Conservation (phyloP, 2,888 invertebrate species). For the Scaptomyza reducta region DNA sequence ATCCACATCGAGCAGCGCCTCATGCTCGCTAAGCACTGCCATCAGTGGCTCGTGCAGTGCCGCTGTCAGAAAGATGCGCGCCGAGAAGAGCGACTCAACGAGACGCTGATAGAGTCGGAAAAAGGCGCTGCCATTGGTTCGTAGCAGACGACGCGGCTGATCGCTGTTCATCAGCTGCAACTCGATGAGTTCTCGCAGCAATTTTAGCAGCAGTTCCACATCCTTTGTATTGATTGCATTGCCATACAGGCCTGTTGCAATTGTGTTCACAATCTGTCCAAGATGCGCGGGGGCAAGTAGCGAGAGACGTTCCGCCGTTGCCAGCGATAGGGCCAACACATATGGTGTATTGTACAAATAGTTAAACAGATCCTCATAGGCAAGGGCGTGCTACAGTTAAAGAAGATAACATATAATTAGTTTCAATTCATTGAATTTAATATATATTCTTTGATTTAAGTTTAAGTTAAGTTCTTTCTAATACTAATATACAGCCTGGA, state of each 20-base stretch:
- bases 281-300: conserved; percentile 80
- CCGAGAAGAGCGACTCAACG: conserved; percentile 94
- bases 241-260: conserved; percentile 88
- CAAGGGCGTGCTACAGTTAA: conserved; percentile 85
- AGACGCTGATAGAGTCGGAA: conserved; percentile 93
- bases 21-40: conserved; percentile 94
- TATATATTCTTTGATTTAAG: too few relatives aligned
- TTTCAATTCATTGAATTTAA: too few relatives aligned
- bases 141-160: conserved; percentile 90
- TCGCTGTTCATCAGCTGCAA: conserved; percentile 89
- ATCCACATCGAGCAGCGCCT: conserved; percentile 96
- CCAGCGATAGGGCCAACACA: conserved; percentile 88
- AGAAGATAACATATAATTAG: conserved; percentile 7
- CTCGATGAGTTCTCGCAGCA: conserved; percentile 88
- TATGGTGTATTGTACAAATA: conserved; percentile 89
- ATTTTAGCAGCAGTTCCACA: conserved; percentile 87
- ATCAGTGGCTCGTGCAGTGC: conserved; percentile 96
- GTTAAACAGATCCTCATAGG: conserved; percentile 89
- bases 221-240: conserved; percentile 91
- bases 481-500: too few relatives aligned
- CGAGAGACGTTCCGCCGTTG: conserved; percentile 87
- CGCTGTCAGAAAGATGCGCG: conserved; percentile 96
- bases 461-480: too few relatives aligned
- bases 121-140: conserved; percentile 94
- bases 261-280: conserved; percentile 82